Evolutionary conservation across 2,113 vertebrate species (phyloP).

Genomic region (Calyptommatus sinebrachiatus): DNA sequence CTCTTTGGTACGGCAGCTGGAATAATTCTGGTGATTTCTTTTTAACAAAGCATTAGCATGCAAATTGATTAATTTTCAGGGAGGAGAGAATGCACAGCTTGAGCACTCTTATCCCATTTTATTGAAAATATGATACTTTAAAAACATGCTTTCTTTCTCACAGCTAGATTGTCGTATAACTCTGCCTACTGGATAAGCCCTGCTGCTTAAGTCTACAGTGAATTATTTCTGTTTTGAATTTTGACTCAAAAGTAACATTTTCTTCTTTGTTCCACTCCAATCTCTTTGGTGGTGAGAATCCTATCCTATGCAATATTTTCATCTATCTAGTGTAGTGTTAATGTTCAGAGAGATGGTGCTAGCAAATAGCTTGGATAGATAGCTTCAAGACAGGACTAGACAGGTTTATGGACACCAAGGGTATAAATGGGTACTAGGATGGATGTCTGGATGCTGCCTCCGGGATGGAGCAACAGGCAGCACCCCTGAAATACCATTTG

Average conservation of each 20-base stretch:
- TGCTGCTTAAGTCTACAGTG: background rate
- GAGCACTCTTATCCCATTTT: background rate
- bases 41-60: constrained; percentile 15
- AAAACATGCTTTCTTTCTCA: background rate
- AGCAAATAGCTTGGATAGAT: too few species aligned
- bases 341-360: too few species aligned
- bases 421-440: too few species aligned
- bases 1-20: background rate
- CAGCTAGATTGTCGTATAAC: background rate
- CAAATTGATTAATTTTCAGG: background rate
- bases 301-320: background rate
- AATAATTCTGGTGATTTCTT: constrained; percentile 19
- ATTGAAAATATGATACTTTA: background rate
- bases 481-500: too few species aligned
- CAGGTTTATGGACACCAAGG: too few species aligned
- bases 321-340: background rate
- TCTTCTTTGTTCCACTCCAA: background rate
- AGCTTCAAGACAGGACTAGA: too few species aligned
- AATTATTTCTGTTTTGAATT: background rate
- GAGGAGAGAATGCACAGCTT: background rate
- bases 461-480: too few species aligned
- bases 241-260: background rate
- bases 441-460: too few species aligned
- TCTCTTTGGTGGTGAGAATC: too few species aligned
- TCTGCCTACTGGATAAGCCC: background rate